Base-by-base conservation (phyloP, 2,888 invertebrate genomes). In the Octonoba sinensis region DNA sequence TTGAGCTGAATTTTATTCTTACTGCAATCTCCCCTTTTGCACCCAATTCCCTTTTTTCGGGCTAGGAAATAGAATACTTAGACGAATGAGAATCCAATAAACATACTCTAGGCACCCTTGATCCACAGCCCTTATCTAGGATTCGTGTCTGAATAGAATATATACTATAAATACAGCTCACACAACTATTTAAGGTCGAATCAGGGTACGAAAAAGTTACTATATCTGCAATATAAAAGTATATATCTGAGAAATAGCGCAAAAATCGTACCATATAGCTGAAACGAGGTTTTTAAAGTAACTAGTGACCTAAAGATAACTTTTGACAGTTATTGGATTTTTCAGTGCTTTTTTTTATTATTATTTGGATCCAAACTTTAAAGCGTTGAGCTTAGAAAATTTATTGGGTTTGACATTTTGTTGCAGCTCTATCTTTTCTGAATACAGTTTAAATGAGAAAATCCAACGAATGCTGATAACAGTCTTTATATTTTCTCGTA, bases 11-110 rank as follows among this genome's bases (percentile, higher is more conserved):
- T 20, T 20, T 71, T 71, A 62, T 62, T 64, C 47, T 57, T 56
- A 46, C 77, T 65, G 54, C 64, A 65, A 64, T 77, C 70, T 77
- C 18, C 69, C 64, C 71, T 64, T 71, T 57, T 65, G 77, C 70
- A 64, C 77, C 56, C 57, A 57, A 70, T 77, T 49, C 70, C 71
- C 65, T 70, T 74, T 70, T 70, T 44, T 44, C n/a, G 44, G 56
- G 22, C 27, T 36, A 11, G 8, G 70, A 77, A 71, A 71, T 71
- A 70, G 77, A 71, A 71, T 70, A 77, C 77, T 70, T 65, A 71
- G 64, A 71, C 64, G 75, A 69, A 76, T 67, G 69, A 60, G 77
- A 77, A 77, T 77, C 77, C 64, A 76, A 77, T 77, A 77, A 77
- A 65, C 77, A 77, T 56, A 64, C 64, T 36, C 71, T 3, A 36